Percentiles rank a stretch among this genome's conserved stretches.
These are phyloP conservation scores for Tenthredo scrophulariae DNA, from an alignment of 2,888 invertebrate genomes.

Conservation along the genomic window DNA sequence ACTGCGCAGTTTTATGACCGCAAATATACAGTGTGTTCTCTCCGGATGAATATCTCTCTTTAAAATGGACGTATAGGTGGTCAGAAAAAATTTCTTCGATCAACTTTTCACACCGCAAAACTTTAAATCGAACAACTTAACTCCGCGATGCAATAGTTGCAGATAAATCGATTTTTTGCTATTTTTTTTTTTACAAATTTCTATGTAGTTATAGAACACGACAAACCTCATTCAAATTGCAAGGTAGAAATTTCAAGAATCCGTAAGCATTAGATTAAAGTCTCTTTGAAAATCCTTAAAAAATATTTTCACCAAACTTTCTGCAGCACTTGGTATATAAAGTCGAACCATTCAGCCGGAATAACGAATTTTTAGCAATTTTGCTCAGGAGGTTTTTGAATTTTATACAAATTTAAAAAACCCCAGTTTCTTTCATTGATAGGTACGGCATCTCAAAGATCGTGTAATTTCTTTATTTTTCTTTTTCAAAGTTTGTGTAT, in stretches of 20 bases:
- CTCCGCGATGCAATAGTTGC: neutral
- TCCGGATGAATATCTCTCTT: neutral
- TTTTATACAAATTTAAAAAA: neutral
- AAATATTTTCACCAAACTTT: neutral
- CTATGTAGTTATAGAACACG: too few species aligned
- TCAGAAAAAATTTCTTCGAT: neutral
- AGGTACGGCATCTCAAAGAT: neutral
- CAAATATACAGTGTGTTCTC: neutral
- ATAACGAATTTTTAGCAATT: neutral
- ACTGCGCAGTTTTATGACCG: slow-evolving; percentile 4
- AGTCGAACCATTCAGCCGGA: neutral
- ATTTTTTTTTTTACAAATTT: neutral
- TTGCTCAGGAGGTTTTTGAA: neutral
- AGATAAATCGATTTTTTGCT: neutral
- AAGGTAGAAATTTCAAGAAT: neutral
- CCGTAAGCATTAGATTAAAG: neutral
- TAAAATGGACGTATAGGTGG: neutral
- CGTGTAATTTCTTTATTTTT: neutral
- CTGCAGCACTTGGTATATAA: neutral
- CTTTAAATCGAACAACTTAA: neutral
- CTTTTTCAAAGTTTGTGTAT: neutral
- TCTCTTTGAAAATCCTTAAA: neutral
- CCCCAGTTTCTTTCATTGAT: neutral
- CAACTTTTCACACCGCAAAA: neutral
- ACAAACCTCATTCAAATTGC: neutral